Percentiles rank a stretch among this genome's conserved stretches.
Evolutionary conservation across 2,888 invertebrate species (phyloP).

Genomic region (Lithosia quadra): DNA sequence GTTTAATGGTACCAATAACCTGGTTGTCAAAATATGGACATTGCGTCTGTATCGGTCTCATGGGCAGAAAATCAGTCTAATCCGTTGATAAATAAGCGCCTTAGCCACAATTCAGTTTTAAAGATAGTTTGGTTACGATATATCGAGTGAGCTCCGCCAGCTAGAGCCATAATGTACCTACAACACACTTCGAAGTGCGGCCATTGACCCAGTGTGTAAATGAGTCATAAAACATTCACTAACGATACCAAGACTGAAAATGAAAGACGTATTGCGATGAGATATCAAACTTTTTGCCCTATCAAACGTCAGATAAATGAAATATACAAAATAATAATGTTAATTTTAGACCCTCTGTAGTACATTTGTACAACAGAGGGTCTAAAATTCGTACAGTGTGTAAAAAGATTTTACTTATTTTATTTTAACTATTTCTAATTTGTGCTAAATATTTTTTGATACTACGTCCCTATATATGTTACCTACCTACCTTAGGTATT

Average conservation of each 20-base stretch:
- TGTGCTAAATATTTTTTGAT: too few species aligned
- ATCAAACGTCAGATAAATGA: background rate
- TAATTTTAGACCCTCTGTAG: too few species aligned
- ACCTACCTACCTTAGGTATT: too few species aligned
- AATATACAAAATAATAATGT: background rate
- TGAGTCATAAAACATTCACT: constrained; percentile 2
- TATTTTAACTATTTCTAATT: too few species aligned
- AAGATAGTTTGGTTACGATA: background rate
- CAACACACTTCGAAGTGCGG: background rate
- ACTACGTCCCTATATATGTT: too few species aligned
- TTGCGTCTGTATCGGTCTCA: background rate
- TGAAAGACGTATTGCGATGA: constrained; percentile 1
- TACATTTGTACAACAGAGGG: too few species aligned
- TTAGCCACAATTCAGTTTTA: background rate
- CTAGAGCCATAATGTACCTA: background rate
- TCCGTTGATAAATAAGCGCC: background rate
- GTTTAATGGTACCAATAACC: too few species aligned
- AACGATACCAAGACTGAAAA: background rate
- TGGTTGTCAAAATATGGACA: too few species aligned
- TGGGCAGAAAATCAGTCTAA: background rate
- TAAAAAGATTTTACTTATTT: too few species aligned
- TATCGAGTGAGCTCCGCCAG: background rate
- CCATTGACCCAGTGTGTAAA: background rate
- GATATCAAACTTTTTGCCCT: background rate
- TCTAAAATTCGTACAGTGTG: too few species aligned